Evolutionary conservation across 2,888 invertebrate species (phyloP).

Genomic region (Xylota sylvarum): DNA sequence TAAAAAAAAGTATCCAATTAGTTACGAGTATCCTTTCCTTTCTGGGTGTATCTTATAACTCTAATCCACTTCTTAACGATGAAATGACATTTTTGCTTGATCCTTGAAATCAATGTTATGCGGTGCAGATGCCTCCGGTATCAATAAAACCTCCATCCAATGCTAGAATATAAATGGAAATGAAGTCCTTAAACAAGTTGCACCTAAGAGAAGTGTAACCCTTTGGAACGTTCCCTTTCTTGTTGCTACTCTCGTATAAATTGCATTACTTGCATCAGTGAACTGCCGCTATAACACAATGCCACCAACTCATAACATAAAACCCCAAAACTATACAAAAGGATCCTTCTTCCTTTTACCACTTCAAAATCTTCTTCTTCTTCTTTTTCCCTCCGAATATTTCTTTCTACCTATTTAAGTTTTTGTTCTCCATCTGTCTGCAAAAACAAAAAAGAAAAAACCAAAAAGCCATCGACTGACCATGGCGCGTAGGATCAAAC

Average conservation of each 20-base stretch:
- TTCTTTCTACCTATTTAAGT: not conserved
- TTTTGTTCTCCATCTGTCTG: not conserved
- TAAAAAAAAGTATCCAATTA: too few species aligned
- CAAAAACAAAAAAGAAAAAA: too few species aligned
- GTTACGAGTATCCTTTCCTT: too few species aligned
- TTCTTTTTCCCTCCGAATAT: not conserved
- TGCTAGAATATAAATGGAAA: too few species aligned
- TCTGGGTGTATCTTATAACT: too few species aligned
- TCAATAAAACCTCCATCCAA: too few species aligned
- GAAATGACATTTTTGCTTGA: too few species aligned
- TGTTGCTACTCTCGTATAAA: not conserved
- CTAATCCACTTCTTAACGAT: too few species aligned
- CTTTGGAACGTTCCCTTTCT: not conserved
- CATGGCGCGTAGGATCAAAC: slow-evolving; percentile 5
- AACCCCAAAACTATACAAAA: not conserved
- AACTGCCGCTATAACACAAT: not conserved
- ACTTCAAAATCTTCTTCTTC: not conserved
- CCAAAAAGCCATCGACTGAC: not conserved
- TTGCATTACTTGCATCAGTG: not conserved
- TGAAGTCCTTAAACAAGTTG: too few species aligned
- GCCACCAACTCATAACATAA: not conserved
- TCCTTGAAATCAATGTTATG: too few species aligned
- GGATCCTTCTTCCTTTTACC: not conserved
- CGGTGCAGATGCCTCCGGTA: too few species aligned
- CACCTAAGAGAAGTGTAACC: too few species aligned